Evolutionary conservation across 2,797 vertebrate genomes (phyloP).

Genomic region (Myotis pilosus): DNA sequence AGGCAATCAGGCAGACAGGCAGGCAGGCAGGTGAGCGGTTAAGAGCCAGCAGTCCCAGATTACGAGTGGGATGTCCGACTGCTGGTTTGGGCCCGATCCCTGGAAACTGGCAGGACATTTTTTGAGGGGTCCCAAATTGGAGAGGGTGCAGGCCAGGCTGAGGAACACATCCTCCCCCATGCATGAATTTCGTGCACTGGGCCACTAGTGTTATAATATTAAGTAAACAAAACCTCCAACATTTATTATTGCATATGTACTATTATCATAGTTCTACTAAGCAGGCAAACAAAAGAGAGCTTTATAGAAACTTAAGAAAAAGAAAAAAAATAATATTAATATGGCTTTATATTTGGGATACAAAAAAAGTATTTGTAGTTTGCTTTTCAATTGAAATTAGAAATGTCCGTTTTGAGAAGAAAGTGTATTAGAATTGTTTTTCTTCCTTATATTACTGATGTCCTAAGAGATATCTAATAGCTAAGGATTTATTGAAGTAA

Average conservation of each 20-base stretch:
- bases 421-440: not conserved
- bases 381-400: not conserved
- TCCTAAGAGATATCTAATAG: not conserved
- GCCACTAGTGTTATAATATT: not conserved
- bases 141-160: no score
- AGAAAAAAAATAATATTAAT: not conserved
- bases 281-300: not conserved
- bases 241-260: not conserved
- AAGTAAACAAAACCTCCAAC: not conserved
- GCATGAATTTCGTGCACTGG: no score
- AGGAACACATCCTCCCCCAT: no score
- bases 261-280: not conserved
- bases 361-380: not conserved
- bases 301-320: not conserved
- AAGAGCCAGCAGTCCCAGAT: no score
- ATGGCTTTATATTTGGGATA: not conserved
- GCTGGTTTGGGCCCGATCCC: no score
- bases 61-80: no score
- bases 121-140: no score
- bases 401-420: not conserved
- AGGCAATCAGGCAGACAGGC: no score
- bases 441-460: not conserved
- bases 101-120: no score
- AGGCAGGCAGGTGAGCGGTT: no score
- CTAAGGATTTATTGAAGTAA: not conserved